Evolutionary conservation across 2,888 invertebrate species (phyloP).

Genomic region (Cephus pulcher): DNA sequence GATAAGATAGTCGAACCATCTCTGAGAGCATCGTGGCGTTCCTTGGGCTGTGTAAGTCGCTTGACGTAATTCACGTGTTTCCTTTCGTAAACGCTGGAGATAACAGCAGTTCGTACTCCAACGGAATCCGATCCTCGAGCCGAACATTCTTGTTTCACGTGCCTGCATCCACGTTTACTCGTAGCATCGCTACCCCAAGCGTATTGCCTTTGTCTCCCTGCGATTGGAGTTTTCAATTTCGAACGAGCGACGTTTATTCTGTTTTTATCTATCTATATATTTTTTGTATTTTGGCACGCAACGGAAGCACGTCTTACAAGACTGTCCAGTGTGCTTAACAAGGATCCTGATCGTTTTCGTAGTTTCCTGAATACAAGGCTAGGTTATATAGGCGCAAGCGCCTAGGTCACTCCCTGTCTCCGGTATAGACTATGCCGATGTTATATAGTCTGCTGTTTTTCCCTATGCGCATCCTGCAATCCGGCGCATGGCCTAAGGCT

Average conservation of each 20-base stretch:
- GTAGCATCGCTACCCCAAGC: background rate
- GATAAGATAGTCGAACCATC: conserved; percentile 73
- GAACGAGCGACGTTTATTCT: background rate
- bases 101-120: background rate
- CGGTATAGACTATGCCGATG: background rate
- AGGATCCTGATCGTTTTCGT: background rate
- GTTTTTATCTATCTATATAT: background rate
- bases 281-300: background rate
- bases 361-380: background rate
- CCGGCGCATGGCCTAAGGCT: background rate
- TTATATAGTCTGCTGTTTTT: background rate
- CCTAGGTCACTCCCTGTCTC: background rate
- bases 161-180: background rate
- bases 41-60: background rate
- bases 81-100: background rate
- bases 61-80: background rate
- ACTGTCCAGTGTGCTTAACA: background rate
- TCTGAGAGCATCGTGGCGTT: conserved; percentile 66
- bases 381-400: background rate
- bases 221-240: background rate
- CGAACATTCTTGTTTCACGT: background rate
- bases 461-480: background rate
- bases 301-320: background rate
- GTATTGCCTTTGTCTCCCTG: background rate
- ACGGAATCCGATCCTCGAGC: background rate